Conservation (phyloP, 1,140 invertebrate genomes). For the Drosophila pachea region DNA sequence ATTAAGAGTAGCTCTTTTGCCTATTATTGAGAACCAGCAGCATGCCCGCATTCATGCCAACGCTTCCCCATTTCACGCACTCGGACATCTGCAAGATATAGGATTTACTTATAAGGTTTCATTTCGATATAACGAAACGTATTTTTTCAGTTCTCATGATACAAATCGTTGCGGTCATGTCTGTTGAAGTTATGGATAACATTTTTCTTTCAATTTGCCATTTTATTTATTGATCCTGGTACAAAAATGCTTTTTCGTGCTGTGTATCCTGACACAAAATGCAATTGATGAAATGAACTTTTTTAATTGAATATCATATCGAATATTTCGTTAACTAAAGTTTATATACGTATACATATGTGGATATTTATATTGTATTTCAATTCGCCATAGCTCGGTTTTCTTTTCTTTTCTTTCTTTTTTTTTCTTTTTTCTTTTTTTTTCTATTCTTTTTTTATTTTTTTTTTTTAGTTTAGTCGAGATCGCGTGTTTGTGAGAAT, state of each 20-base stretch:
- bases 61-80: conserved; percentile 84
- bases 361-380: not conserved
- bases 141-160: no score
- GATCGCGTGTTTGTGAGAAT: not conserved
- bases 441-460: no score
- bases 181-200: not conserved
- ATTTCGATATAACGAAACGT: conserved; percentile 2
- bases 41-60: conserved; percentile 84
- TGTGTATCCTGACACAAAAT: conserved; percentile 11
- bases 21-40: conserved; percentile 81
- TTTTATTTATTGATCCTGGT: not conserved
- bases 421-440: not conserved
- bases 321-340: not conserved
- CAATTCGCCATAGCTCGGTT: not conserved
- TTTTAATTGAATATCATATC: not conserved
- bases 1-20: conserved; percentile 60
- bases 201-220: not conserved
- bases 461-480: conserved; percentile 9
- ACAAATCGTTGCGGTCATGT: not conserved
- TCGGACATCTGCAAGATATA: conserved; percentile 83
- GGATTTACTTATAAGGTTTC: conserved; percentile 58
- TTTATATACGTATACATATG: not conserved
- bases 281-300: conserved; percentile 14
- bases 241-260: not conserved
- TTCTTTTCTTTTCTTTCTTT: not conserved